Evolutionary conservation across 2,888 invertebrate species (phyloP), one percentile per base, ranked within the genome.

Genomic region (Muschampia plurimacula): DNA sequence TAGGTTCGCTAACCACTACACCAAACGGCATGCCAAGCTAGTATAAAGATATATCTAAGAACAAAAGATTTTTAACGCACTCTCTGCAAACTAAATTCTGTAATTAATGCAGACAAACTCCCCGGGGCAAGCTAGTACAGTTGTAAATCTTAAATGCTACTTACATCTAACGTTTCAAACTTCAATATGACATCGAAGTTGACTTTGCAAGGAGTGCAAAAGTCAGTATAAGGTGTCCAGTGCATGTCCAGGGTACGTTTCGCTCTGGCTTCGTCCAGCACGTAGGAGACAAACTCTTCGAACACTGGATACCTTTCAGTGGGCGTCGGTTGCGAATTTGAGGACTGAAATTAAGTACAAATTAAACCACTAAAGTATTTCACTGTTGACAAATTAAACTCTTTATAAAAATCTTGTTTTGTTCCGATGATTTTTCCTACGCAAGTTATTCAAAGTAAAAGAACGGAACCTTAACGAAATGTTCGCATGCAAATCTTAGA

Each of bases 141-240:
- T 2, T 60, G 13, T 15, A 44, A 44, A n/a, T 12, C 13, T 22
- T 6, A 13, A 32, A 12, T 2, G 1, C 63, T 41, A 88, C 92
- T 91, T 86, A 97, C 97, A 81, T 97, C 96, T 67, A 98, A 92
- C 13, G 97, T 97, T 88, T 97, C 97, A 81, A 97, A 97, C 91
- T 97, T 97, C 73, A 97, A 95, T 79, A 97, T 96, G 68, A 97
- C 95, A 85, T 97, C 97, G 82, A 97, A 97, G 83, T 96, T 95
- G 80, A 97, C 97, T 91, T 97, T 96, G 89, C 98, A 98, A 0
- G 98, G 98, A 46, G 98, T 97, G 86, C 98, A 98, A 87, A 98
- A 97, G 82, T 96, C 96, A 0, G 96, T 96, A 79, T 97, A 96
- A 0, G 98, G 97, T n/a, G 97, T 97, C 96, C 97, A 97, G 86